Base-by-base conservation (phyloP, 1,140 invertebrate species). In the Meloidogyne hapla region DNA sequence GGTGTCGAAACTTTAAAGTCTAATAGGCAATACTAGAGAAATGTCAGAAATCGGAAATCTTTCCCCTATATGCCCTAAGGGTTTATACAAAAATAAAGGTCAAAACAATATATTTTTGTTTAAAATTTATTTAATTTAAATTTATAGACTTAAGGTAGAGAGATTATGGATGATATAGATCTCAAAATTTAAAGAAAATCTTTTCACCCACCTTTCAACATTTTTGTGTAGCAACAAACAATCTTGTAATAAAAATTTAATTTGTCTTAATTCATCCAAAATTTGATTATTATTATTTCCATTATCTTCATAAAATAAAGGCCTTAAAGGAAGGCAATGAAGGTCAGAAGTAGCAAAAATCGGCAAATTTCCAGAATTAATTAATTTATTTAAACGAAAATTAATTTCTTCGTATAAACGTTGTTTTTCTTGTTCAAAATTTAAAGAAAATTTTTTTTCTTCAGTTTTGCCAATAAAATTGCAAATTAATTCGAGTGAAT, bases 311-410 rank as follows among this genome's bases (percentile, higher is more conserved):
- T 61, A 40, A 48, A 66, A 78, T 13, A 40, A 64, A 21, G 61
- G 76, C 8, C 66, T 40, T 26, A 79, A 65, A 25, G 79, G 79
- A 13, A 81, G 65, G 15, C 67, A 26, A 38, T 65, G 56, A 13
- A 81, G 69, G 68, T 81, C 79, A n/a, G 74, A 48, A 38, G 79
- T 69, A 42, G 79, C 74, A 62, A 81, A 81, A 28, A 81, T 56
- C 18, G 79, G 79, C 5, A 42, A n/a, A 38, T 67, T 62, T 21
- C 23, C 33, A 21, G n/a, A 18, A 48, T 38, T 64, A 45, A 69
- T 74, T 23, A 79, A 40, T 40, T 68, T 28, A 74, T 81, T 75
- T 40, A 81, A 81, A 63, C 66, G 28, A 42, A 42, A 15, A 48
- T 80, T 56, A 23, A 80, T 40, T 9, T 64, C 12, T 10, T 38